phyloP scores from a whole-genome alignment of 2,797 vertebrate genomes.

The Apodemus agrarius region DNA sequence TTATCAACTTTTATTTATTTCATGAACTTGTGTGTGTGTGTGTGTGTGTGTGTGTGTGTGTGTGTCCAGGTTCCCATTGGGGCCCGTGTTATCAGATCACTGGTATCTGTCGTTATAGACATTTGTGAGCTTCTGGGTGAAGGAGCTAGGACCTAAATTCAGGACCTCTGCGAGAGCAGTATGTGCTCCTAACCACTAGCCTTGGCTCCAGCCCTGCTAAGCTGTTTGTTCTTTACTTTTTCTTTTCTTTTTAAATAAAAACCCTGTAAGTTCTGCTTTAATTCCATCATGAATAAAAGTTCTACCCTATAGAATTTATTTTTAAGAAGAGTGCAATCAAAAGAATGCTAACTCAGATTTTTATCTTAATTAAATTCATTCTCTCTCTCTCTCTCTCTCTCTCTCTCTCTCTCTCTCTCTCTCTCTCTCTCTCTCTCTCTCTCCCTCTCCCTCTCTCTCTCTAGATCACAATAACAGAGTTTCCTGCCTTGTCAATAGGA shows the following conservation, averaged over 20 bases:
- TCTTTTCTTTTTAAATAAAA: neutral
- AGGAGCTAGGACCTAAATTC: neutral
- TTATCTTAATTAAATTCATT: conserved; percentile 45
- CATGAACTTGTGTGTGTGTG: too few species aligned
- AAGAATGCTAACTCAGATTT: conserved; percentile 11
- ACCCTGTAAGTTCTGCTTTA: conserved; percentile 24
- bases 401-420: neutral
- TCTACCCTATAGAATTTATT: conserved; percentile 5
- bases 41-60: too few species aligned
- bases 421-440: neutral
- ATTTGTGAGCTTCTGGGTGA: neutral
- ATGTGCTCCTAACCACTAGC: too few species aligned
- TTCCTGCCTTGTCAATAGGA: conserved; percentile 58
- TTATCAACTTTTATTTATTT: neutral
- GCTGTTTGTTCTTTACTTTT: neutral
- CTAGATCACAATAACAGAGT: neutral
- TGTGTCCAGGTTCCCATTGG: neutral
- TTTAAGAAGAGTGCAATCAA: conserved; percentile 45
- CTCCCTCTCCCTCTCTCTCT: neutral
- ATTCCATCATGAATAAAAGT: conserved; percentile 40
- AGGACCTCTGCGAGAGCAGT: neutral
- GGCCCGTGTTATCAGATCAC: neutral
- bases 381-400: neutral
- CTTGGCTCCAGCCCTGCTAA: neutral
- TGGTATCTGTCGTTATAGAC: too few species aligned